A percentile compares a stretch with the other conserved stretches of the same genome.
phyloP scores from a whole-genome alignment of 2,888 invertebrate genomes.

The Agrypnus murinus region DNA sequence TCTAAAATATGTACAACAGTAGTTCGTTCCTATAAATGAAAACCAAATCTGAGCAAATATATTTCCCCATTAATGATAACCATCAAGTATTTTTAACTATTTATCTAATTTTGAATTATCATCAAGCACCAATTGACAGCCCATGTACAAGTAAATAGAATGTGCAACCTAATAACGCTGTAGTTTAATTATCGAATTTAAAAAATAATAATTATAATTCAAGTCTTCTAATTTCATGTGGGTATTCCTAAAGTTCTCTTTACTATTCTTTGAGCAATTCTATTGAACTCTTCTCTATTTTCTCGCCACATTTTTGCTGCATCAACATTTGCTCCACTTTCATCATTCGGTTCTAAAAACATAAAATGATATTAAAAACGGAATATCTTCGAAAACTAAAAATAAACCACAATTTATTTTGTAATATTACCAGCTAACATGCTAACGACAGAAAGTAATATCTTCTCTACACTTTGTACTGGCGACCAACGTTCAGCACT shows the following conservation, averaged over 20 bases:
- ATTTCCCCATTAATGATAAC: background rate
- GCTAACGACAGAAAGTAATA: slow-evolving; percentile 97
- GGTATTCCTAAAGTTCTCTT: slow-evolving; percentile 90
- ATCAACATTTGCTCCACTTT: slow-evolving; percentile 99
- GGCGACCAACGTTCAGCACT: slow-evolving; percentile 99
- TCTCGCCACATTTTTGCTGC: slow-evolving; percentile 99
- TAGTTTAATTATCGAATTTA: background rate
- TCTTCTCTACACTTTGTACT: slow-evolving; percentile 99
- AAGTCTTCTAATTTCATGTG: slow-evolving; percentile 61
- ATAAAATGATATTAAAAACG: no score
- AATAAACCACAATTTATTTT: background rate
- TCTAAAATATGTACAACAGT: no score
- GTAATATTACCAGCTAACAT: slow-evolving; percentile 90
- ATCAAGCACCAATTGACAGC: slow-evolving; percentile 27
- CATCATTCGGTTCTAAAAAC: slow-evolving; percentile 94
- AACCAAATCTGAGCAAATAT: no score
- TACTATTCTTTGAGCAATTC: slow-evolving; percentile 93
- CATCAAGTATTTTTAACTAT: background rate
- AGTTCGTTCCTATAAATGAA: no score
- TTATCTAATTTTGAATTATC: background rate
- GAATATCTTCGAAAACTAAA: background rate
- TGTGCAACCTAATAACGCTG: background rate
- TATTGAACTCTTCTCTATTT: slow-evolving; percentile 93
- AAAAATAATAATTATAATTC: background rate
- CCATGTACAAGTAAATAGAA: slow-evolving; percentile 9